Evolutionary conservation across 2,888 invertebrate species (phyloP).

Genomic region (Bedellia somnulentella): DNA sequence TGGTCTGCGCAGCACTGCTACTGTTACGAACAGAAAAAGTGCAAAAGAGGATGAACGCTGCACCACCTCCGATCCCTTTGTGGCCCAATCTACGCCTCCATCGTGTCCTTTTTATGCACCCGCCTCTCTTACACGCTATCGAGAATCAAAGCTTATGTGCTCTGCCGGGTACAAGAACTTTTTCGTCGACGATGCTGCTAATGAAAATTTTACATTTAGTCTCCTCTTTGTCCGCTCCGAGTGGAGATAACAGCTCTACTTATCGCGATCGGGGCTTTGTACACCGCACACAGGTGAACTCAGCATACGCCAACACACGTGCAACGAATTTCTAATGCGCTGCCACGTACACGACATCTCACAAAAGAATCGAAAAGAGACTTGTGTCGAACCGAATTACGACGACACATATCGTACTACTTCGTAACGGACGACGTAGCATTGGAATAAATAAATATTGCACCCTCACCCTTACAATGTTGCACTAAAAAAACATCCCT

Average conservation of each 20-base stretch:
- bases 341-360: slow-evolving; percentile 14
- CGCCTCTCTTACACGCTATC: slow-evolving; percentile 53
- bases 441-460: slow-evolving; percentile 58
- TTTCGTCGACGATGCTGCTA: slow-evolving; percentile 46
- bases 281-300: slow-evolving; percentile 30
- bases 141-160: slow-evolving; percentile 54
- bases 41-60: slow-evolving; percentile 45
- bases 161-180: slow-evolving; percentile 36
- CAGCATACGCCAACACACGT: slow-evolving; percentile 28
- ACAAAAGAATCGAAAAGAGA: slow-evolving; percentile 18
- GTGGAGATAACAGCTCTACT: slow-evolving; percentile 35
- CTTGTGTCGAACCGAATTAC: slow-evolving; percentile 34
- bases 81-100: slow-evolving; percentile 55
- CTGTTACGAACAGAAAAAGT: slow-evolving; percentile 57
- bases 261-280: slow-evolving; percentile 32
- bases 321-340: slow-evolving; percentile 40
- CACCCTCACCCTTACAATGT: slow-evolving; percentile 57
- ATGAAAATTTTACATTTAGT: slow-evolving; percentile 56
- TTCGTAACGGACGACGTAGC: slow-evolving; percentile 44
- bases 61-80: slow-evolving; percentile 59
- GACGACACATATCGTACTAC: slow-evolving; percentile 31
- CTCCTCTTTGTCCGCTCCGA: slow-evolving; percentile 33
- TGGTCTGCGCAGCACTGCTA: slow-evolving; percentile 54
- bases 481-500: slow-evolving; percentile 60
- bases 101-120: slow-evolving; percentile 50